Conservation (phyloP, 2,888 invertebrate genomes). For the Deilephila porcellus region DNA sequence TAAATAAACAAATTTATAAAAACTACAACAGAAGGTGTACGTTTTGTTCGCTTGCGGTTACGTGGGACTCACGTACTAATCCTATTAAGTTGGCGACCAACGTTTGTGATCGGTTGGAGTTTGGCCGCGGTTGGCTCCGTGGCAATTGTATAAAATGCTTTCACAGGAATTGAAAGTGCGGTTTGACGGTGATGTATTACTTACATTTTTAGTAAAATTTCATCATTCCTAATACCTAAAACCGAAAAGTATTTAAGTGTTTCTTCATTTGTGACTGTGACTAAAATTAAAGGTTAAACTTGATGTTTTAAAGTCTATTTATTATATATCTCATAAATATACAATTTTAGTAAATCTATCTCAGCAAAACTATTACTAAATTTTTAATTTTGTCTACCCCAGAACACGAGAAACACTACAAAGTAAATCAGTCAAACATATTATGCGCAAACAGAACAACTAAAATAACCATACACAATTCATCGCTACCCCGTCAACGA, state of each 20-base stretch:
- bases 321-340: too few relatives aligned
- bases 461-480: background rate
- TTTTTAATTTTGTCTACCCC: too few relatives aligned
- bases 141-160: constrained; percentile 10
- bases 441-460: too few relatives aligned
- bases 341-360: too few relatives aligned
- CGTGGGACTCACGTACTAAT: constrained; percentile 79
- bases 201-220: background rate
- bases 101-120: constrained; percentile 64
- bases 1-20: constrained; percentile 84
- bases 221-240: too few relatives aligned
- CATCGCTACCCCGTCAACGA: constrained; percentile 8
- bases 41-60: constrained; percentile 71
- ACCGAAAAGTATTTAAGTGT: too few relatives aligned
- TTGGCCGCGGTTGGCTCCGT: constrained; percentile 5
- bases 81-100: constrained; percentile 66
- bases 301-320: too few relatives aligned
- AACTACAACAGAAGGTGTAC: constrained; percentile 67
- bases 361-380: too few relatives aligned
- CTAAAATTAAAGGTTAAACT: too few relatives aligned
- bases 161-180: background rate
- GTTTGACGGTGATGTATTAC: background rate
- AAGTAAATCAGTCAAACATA: too few relatives aligned
- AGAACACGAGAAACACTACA: too few relatives aligned
- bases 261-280: too few relatives aligned